Evolutionary conservation across 2,888 invertebrate genomes (phyloP).

Genomic region (Dynastes tityus): DNA sequence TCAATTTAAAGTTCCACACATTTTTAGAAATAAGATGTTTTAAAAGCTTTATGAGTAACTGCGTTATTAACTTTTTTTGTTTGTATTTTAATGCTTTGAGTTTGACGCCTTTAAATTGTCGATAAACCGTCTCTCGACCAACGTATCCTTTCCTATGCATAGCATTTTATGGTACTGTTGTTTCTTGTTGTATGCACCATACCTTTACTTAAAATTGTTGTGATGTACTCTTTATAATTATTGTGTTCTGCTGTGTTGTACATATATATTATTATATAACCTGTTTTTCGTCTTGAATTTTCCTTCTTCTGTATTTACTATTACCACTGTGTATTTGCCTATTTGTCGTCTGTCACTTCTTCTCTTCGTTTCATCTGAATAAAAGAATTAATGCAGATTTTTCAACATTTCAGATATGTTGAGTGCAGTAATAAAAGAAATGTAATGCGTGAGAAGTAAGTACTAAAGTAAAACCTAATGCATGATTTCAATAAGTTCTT

Average conservation of each 20-base stretch:
- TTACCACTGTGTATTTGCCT: conserved; percentile 26
- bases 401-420: conserved; percentile 48
- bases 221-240: too few relatives aligned
- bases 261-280: not conserved
- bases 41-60: too few relatives aligned
- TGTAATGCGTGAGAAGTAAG: conserved; percentile 44
- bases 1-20: too few relatives aligned
- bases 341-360: conserved; percentile 28
- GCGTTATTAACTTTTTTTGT: too few relatives aligned
- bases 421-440: conserved; percentile 44
- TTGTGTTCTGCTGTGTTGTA: not conserved
- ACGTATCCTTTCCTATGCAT: too few relatives aligned
- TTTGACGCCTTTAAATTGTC: too few relatives aligned
- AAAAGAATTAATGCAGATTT: conserved; percentile 43
- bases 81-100: too few relatives aligned
- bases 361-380: conserved; percentile 14
- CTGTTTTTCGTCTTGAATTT: conserved; percentile 25
- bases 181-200: too few relatives aligned
- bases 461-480: conserved; percentile 30
- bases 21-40: too few relatives aligned
- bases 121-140: too few relatives aligned
- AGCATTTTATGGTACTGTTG: too few relatives aligned
- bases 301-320: conserved; percentile 14
- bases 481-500: conserved; percentile 17
- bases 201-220: too few relatives aligned